Base-by-base conservation (phyloP, 2,113 vertebrate genomes). In the Syngnathus typhle region DNA sequence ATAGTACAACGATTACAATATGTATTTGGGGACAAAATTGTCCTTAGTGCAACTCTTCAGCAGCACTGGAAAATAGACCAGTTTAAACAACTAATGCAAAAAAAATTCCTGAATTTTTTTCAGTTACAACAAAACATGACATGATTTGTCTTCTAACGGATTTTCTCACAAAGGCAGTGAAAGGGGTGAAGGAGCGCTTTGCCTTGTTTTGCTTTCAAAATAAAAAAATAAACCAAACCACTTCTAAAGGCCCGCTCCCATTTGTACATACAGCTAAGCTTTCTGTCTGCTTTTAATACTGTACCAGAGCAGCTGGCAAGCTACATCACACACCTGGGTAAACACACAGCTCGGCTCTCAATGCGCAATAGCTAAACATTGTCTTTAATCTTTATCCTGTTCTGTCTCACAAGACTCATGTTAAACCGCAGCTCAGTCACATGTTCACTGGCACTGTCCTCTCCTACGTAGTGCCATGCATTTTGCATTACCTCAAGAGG, bases 261-360 rank as follows among this genome's bases (percentile, higher is more conserved):
- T 82, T 72, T 83, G 80, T 86, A 65, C 80, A 77, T 80, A 81
- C 75, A 85, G 80, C 72, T 76, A 77, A 87, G 85, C 80, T 69
- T 80, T 82, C 62, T 58, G 68, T 79, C 84, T 84, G 79, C 78
- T 89, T 80, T 78, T 76, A 89, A 81, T 89, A 83, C 82, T 87
- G 84, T 84, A 84, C 71, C 67, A 78, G 69, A 80, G 84, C 85
- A 85, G 84, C 87, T 85, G 88, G 87, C 88, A 84, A 74, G 75
- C 83, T 84, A 39, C 75, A 78, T 76, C 80, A 79, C 85, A 87
- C 91, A 91, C 90, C 91, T 91, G 90, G 86, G 75, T 90, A 90
- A 91, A 92, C 89, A 91, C 63, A 72, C 32, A 15, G 63, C 65
- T 77, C 81, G 46, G 72, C 65, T 85, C 77, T 69, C 73, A 58